Evolutionary conservation across 2,113 vertebrate genomes (phyloP).

Genomic region (Varanus komodoensis): DNA sequence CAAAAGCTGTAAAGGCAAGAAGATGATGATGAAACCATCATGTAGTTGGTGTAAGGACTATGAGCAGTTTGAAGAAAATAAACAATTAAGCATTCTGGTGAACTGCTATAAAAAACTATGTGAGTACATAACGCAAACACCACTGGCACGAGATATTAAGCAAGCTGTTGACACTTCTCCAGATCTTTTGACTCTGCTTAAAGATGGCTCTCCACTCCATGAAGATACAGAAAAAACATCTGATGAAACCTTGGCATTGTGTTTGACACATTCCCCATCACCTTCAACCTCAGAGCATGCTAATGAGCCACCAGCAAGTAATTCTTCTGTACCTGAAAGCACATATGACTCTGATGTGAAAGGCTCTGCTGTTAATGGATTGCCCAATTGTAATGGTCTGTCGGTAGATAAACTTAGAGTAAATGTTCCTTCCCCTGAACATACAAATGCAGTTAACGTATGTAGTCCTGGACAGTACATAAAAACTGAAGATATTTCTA

Average conservation of each 20-base stretch:
- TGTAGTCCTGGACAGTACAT: conserved; percentile 86
- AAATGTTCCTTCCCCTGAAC: conserved; percentile 87
- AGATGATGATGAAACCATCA: conserved; percentile 92
- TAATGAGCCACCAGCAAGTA: conserved; percentile 70
- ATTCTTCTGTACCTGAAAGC: conserved; percentile 77
- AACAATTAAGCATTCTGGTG: conserved; percentile 92
- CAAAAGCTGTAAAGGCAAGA: conserved; percentile 93
- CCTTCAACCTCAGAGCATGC: conserved; percentile 83
- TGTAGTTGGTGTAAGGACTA: conserved; percentile 98
- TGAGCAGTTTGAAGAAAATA: conserved; percentile 94
- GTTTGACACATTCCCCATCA: conserved; percentile 86
- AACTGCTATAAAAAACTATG: conserved; percentile 96
- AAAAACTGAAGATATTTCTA: conserved; percentile 84
- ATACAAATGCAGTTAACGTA: conserved; percentile 77
- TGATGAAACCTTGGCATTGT: conserved; percentile 80
- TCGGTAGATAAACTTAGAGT: conserved; percentile 85
- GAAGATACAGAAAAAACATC: conserved; percentile 81
- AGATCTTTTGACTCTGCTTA: conserved; percentile 91
- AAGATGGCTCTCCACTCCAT: conserved; percentile 87
- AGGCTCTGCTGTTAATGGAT: conserved; percentile 87
- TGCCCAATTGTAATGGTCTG: conserved; percentile 92
- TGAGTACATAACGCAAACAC: conserved; percentile 91
- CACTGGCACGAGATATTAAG: conserved; percentile 87
- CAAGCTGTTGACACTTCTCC: conserved; percentile 87
- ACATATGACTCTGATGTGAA: conserved; percentile 74